Evolutionary conservation across 2,113 vertebrate species (phyloP).

Genomic region (Pseudopipra pipra): DNA sequence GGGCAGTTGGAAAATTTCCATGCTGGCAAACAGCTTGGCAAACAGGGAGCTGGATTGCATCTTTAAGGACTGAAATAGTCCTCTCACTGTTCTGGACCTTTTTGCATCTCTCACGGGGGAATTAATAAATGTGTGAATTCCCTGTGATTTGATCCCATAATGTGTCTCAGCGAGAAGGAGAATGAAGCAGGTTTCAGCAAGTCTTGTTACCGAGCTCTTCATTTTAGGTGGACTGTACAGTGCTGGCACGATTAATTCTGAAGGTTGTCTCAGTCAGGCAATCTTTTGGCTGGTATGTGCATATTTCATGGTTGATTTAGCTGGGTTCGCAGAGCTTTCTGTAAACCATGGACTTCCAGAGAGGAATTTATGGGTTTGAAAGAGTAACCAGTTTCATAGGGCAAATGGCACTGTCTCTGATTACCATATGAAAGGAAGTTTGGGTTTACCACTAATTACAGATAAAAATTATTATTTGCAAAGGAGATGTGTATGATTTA

Average conservation of each 20-base stretch:
- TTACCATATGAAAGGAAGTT: constrained; percentile 43
- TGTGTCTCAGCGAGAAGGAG: neutral
- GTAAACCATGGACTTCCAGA: neutral
- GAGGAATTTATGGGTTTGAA: constrained; percentile 1
- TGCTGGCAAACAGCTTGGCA: neutral
- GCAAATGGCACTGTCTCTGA: neutral
- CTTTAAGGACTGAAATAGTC: neutral
- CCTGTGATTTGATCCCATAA: neutral
- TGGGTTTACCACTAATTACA: constrained; percentile 64
- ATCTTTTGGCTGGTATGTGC: neutral
- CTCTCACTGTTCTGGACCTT: neutral
- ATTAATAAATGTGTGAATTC: neutral
- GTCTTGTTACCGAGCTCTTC: neutral
- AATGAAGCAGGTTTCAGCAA: neutral
- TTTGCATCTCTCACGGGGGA: neutral
- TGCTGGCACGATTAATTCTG: neutral
- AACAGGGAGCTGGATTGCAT: neutral
- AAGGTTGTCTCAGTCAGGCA: neutral
- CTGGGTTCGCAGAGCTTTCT: neutral
- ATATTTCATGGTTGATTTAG: neutral
- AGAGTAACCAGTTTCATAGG: neutral
- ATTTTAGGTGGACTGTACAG: neutral
- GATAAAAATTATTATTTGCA: constrained; percentile 59
- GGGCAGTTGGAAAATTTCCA: neutral
- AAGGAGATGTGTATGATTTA: constrained; percentile 45